Percentiles rank a stretch among this genome's conserved stretches.
Conservation (phyloP, 2,113 vertebrate genomes). For the Conger conger region DNA sequence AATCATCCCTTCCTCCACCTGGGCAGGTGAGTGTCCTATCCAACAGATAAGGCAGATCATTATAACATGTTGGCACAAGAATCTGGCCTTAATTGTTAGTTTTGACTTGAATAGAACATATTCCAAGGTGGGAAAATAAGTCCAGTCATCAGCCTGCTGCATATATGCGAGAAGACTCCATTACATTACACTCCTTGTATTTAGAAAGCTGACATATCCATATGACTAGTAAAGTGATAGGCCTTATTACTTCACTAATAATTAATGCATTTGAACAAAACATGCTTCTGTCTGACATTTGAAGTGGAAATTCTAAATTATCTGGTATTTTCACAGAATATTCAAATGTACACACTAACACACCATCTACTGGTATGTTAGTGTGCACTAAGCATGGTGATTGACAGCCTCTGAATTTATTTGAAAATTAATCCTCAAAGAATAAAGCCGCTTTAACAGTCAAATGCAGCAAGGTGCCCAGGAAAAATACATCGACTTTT, state of each 20-base stretch:
- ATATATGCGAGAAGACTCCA: no score
- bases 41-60: neutral
- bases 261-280: no score
- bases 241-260: no score
- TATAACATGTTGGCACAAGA: neutral
- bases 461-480: neutral
- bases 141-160: no score
- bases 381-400: neutral
- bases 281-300: no score
- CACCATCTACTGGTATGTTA: neutral
- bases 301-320: no score
- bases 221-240: no score
- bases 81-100: neutral
- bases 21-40: slow-evolving; percentile 74
- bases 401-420: neutral
- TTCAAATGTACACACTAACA: no score
- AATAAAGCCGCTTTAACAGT: neutral
- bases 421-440: neutral
- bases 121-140: no score
- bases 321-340: no score
- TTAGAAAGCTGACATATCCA: no score
- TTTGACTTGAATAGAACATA: neutral
- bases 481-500: neutral
- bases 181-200: no score
- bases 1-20: slow-evolving; percentile 83